Percentiles rank a stretch among this genome's conserved stretches.
Evolutionary conservation across 1,140 invertebrate species (phyloP).

Genomic region (Steinernema khuongi): DNA sequence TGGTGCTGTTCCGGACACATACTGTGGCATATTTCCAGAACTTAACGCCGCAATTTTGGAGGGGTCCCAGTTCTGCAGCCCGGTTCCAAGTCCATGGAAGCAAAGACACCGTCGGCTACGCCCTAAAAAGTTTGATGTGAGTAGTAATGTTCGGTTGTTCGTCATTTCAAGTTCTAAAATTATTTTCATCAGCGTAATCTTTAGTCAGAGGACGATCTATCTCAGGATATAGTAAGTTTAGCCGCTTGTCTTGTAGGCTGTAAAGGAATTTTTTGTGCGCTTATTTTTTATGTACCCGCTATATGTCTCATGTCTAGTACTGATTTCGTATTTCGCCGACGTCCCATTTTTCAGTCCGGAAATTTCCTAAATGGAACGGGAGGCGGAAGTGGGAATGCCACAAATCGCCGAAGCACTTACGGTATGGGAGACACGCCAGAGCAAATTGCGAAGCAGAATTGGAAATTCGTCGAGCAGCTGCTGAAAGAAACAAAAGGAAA

Average conservation of each 20-base stretch:
- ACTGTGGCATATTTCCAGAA: conserved; percentile 16
- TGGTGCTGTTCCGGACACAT: conserved; percentile 22
- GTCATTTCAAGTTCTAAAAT: background rate
- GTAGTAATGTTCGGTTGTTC: conserved; percentile 15
- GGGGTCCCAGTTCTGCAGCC: conserved; percentile 24
- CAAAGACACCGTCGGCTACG: conserved; percentile 36
- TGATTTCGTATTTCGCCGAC: background rate
- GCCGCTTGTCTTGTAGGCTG: conserved; percentile 6
- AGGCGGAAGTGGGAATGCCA: background rate
- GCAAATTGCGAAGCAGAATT: conserved; percentile 85
- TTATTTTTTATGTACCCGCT: background rate
- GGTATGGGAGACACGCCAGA: conserved; percentile 37
- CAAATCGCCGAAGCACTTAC: background rate
- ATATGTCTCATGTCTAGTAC: background rate
- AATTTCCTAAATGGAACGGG: background rate
- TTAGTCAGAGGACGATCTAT: conserved; percentile 27
- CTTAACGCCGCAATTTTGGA: conserved; percentile 32
- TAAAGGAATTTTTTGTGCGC: background rate
- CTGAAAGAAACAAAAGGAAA: conserved; percentile 66
- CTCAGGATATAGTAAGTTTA: background rate
- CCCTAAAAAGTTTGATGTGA: conserved; percentile 28
- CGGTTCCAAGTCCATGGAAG: conserved; percentile 46
- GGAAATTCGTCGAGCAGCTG: conserved; percentile 93
- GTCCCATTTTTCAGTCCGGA: background rate
- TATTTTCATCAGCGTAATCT: conserved; percentile 18